Conservation (phyloP, 2,113 vertebrate species). For the Leptosomus discolor region DNA sequence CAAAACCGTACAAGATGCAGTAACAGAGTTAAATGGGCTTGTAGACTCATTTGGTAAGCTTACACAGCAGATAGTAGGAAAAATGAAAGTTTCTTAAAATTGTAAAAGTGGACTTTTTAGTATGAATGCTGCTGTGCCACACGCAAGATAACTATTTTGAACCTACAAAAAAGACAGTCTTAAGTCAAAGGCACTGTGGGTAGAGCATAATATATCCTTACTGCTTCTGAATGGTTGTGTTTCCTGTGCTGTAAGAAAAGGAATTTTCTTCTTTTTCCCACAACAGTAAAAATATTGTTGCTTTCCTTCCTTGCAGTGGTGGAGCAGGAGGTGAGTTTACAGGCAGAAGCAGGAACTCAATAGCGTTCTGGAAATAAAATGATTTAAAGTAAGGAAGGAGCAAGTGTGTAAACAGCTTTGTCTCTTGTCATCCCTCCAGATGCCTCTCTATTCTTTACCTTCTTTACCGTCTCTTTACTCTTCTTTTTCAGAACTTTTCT, state of each 20-base stretch:
- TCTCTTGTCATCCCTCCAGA: background rate
- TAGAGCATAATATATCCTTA: background rate
- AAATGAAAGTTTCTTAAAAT: background rate
- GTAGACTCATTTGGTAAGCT: background rate
- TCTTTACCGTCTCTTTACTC: background rate
- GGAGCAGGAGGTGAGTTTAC: background rate
- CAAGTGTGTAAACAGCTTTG: background rate
- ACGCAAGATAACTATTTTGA: background rate
- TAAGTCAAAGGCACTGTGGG: background rate
- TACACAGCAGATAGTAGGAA: background rate
- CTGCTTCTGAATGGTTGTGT: background rate
- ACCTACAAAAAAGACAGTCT: background rate
- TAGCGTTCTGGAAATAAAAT: background rate
- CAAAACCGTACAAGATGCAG: background rate
- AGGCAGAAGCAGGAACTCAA: background rate
- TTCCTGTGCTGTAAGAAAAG: background rate
- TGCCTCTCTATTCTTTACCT: background rate
- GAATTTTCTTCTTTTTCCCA: background rate
- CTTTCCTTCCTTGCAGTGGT: background rate
- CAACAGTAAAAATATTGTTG: background rate
- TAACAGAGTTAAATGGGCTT: background rate
- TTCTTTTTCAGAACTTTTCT: background rate
- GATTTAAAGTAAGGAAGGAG: background rate
- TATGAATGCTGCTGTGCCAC: background rate
- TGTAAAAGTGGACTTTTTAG: background rate